phyloP scores from a whole-genome alignment of 1,140 invertebrate genomes.

The Coptotermes formosanus region DNA sequence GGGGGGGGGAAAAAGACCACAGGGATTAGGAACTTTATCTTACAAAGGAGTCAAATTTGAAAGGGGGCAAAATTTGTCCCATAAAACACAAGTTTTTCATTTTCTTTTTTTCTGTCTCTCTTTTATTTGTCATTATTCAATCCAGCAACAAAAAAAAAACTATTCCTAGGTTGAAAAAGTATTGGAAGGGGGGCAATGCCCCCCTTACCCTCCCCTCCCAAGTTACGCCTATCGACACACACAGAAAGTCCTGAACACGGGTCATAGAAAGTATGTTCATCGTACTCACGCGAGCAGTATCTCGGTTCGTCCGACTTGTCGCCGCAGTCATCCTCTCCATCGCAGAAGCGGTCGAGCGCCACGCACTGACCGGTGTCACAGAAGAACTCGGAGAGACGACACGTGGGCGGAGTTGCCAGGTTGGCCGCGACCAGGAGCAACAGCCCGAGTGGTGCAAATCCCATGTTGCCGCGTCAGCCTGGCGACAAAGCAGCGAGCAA shows the following conservation, averaged over 20 bases:
- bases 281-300: slow-evolving; percentile 73
- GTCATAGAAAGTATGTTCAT: background rate
- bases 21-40: too few species aligned
- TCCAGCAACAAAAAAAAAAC: too few species aligned
- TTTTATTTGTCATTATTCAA: too few species aligned
- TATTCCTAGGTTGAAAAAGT: too few species aligned
- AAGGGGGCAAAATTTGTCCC: too few species aligned
- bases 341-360: slow-evolving; percentile 72
- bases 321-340: slow-evolving; percentile 74
- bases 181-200: too few species aligned
- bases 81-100: too few species aligned
- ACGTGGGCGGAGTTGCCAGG: slow-evolving; percentile 41
- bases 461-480: slow-evolving; percentile 25
- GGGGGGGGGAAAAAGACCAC: too few species aligned
- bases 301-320: slow-evolving; percentile 76
- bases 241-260: background rate
- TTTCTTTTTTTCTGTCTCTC: too few species aligned
- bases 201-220: too few species aligned
- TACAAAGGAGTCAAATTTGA: too few species aligned
- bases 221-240: too few species aligned
- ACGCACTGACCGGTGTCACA: slow-evolving; percentile 72
- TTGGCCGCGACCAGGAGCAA: slow-evolving; percentile 25
- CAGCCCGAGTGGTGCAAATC: background rate
- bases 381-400: slow-evolving; percentile 57
- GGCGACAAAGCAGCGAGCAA: background rate